phyloP scores from a whole-genome alignment of 2,888 invertebrate genomes.

The Pseudococcus jackbeardsleyi region DNA sequence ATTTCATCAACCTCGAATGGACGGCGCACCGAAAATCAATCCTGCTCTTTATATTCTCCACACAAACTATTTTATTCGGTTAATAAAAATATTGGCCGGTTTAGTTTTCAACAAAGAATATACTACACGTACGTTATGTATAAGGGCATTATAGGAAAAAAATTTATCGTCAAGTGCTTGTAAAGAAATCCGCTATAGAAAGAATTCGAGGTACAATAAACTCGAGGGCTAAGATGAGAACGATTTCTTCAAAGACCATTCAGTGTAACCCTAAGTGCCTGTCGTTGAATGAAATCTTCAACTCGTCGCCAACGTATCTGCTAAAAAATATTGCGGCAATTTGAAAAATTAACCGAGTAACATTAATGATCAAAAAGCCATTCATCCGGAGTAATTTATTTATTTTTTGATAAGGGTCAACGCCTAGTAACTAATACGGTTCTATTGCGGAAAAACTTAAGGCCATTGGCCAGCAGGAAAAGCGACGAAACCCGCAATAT shows the following conservation, averaged over 20 bases:
- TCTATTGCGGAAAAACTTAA: background rate
- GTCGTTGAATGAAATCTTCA: slow-evolving; percentile 11
- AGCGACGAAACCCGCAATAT: background rate
- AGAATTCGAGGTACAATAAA: background rate
- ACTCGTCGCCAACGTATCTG: background rate
- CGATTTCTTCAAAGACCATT: slow-evolving; percentile 4
- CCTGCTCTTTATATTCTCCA: background rate
- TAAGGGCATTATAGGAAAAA: slow-evolving; percentile 10
- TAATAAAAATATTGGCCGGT: slow-evolving; percentile 40
- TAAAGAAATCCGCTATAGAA: slow-evolving; percentile 12
- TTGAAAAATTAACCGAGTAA: slow-evolving; percentile 8
- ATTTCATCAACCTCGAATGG: background rate
- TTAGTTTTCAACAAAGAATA: slow-evolving; percentile 34
- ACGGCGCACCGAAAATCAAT: background rate
- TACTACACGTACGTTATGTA: background rate
- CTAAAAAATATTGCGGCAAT: slow-evolving; percentile 29
- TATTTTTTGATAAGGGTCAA: slow-evolving; percentile 44
- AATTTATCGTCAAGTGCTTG: slow-evolving; percentile 20
- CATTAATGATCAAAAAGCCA: slow-evolving; percentile 41
- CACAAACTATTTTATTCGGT: slow-evolving; percentile 22
- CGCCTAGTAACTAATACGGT: background rate
- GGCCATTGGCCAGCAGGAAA: too few species aligned
- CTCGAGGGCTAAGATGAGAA: slow-evolving; percentile 14
- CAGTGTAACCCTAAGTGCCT: background rate
- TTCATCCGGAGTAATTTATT: slow-evolving; percentile 38